A percentile compares a stretch with the other conserved stretches of the same genome.
phyloP scores from a whole-genome alignment of 1,140 invertebrate species.

The Muscidifurax raptorellus region DNA sequence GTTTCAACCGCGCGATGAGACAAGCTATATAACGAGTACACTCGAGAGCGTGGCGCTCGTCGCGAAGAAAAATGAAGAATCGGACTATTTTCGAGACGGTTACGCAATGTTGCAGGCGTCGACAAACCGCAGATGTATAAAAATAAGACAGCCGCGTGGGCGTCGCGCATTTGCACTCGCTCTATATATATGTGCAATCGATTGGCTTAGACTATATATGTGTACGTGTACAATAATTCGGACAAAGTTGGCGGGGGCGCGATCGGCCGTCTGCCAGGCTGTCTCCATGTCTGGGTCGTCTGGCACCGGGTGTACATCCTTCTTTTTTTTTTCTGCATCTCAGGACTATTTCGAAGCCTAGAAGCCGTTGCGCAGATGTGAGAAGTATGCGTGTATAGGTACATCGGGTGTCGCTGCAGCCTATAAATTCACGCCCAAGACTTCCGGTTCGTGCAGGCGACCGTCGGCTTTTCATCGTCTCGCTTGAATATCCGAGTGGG shows the following conservation, averaged over 20 bases:
- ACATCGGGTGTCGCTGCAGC: neutral
- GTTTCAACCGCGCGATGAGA: no score
- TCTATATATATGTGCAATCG: neutral
- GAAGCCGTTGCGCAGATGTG: neutral
- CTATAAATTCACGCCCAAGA: slow-evolving; percentile 37
- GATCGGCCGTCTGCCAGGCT: neutral
- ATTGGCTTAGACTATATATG: no score
- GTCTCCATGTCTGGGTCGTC: neutral
- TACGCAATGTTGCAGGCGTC: no score
- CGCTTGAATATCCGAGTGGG: neutral
- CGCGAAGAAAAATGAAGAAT: no score
- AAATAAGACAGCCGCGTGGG: neutral
- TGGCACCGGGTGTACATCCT: neutral
- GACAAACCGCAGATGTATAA: neutral
- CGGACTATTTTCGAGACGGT: no score
- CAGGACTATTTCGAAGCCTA: neutral
- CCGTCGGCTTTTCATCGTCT: neutral
- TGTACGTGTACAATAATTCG: neutral
- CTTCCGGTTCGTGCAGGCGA: slow-evolving; percentile 11
- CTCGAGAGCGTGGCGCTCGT: no score
- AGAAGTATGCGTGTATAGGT: no score
- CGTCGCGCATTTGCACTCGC: neutral
- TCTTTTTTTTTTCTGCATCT: neutral
- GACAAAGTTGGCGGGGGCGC: neutral
- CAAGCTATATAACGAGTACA: no score